Evolutionary conservation across 2,888 invertebrate species (phyloP).

Genomic region (Rhamphomyia laevipes): DNA sequence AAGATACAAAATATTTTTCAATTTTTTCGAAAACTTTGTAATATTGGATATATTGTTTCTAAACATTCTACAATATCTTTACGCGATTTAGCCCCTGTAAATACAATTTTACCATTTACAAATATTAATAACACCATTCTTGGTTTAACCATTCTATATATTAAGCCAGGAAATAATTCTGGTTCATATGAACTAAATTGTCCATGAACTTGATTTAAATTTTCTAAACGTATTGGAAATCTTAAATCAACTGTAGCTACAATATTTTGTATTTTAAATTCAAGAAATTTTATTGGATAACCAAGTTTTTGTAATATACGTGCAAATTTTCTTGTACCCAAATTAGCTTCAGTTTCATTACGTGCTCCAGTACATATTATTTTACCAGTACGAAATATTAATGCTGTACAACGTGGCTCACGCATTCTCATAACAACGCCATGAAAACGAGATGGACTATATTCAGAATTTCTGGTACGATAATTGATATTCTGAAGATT

Average conservation of each 20-base stretch:
- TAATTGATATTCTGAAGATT: slow-evolving; percentile 64
- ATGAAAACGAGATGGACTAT: slow-evolving; percentile 69
- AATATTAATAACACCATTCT: slow-evolving; percentile 93
- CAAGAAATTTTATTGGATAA: slow-evolving; percentile 61
- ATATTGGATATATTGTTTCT: slow-evolving; percentile 88
- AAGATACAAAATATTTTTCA: slow-evolving; percentile 24
- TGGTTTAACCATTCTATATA: slow-evolving; percentile 95
- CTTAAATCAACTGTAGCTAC: slow-evolving; percentile 63
- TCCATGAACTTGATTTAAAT: slow-evolving; percentile 59
- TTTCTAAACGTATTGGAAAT: slow-evolving; percentile 63
- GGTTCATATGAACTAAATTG: slow-evolving; percentile 89
- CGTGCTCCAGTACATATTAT: slow-evolving; percentile 71
- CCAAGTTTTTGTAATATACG: slow-evolving; percentile 72
- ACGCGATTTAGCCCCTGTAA: slow-evolving; percentile 85
- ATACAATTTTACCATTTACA: slow-evolving; percentile 97
- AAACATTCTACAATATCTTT: slow-evolving; percentile 87
- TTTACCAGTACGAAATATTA: slow-evolving; percentile 65
- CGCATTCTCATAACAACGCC: slow-evolving; percentile 75
- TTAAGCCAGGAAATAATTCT: slow-evolving; percentile 96
- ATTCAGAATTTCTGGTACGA: slow-evolving; percentile 70
- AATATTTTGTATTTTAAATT: slow-evolving; percentile 69
- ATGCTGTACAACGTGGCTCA: slow-evolving; percentile 62
- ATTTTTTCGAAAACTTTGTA: slow-evolving; percentile 84
- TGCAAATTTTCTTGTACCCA: slow-evolving; percentile 70
- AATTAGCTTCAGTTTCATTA: slow-evolving; percentile 62